Base-by-base conservation (phyloP, 2,113 vertebrate species). In the Acrocephalus arundinaceus region DNA sequence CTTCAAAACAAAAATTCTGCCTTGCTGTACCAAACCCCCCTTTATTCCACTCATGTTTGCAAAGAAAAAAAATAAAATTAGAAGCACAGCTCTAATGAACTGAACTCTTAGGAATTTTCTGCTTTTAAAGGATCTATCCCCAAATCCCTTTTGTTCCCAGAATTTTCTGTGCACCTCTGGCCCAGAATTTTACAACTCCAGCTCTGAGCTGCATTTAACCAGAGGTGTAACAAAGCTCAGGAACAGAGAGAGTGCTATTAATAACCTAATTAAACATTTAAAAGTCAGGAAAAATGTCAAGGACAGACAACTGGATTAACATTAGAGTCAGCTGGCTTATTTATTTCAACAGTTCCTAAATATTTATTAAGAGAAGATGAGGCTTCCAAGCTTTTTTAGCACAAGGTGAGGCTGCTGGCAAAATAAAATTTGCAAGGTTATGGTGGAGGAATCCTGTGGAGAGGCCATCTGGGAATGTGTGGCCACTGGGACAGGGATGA, bases 251-350 rank as follows among this genome's bases (percentile, higher is more conserved):
- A 85, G 41, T 48, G 72, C 95, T 96, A 85, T 96, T 97, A 96
- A 97, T 95, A 97, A 52, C 92, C 81, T 93, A 66, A 93, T 94
- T 89, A 97, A 97, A 95, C 70, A 89, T 97, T 84, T 96, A 93
- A 70, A 95, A 96, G 78, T 91, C 91, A 89, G 76, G 80, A 62
- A 97, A 96, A 97, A 97, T 97, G 94, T 92, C 96, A 90, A 90
- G 94, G 89, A 28, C 94, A 83, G 63, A 37, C 89, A 81, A 87
- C 55, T 89, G 92, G 85, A 81, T 83, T 93, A 89, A 68, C 81
- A 71, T 43, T 17, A 20, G 76, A 95, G 85, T 79, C 86, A 87
- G 35, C 33, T 68, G 65, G 20, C 52, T 93, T 94, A 71, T 96
- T 96, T 96, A 91, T 95, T 84, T 91, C 94, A 43, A 81, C 37